These are phyloP conservation scores for Rhabdomys dilectus DNA, from an alignment of 2,113 vertebrate genomes.

Conservation along the genomic window DNA sequence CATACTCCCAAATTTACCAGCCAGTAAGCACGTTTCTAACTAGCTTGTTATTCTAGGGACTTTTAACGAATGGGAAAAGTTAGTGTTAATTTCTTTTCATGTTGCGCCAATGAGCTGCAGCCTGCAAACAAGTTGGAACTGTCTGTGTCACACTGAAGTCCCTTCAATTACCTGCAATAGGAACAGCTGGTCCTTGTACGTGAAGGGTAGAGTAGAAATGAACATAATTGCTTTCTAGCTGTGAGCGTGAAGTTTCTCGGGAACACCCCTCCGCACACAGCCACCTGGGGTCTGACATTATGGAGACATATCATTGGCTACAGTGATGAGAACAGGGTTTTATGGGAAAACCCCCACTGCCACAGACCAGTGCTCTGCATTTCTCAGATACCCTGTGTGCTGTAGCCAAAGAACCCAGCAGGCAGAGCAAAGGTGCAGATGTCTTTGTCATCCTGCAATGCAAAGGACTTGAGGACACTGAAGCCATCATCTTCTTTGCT, in stretches of 20 bases:
- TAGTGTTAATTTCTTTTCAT: conserved; percentile 52
- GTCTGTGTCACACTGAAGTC: conserved; percentile 41
- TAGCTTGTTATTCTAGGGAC: conserved; percentile 15
- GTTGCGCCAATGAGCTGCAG: conserved; percentile 33
- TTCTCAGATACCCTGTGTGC: not conserved
- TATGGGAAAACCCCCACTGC: conserved; percentile 45
- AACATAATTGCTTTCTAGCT: conserved; percentile 67
- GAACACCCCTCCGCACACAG: not conserved
- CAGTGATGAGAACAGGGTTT: conserved; percentile 21
- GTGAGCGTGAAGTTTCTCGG: not conserved
- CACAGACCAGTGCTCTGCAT: not conserved
- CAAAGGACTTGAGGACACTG: not conserved
- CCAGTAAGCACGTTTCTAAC: conserved; percentile 38
- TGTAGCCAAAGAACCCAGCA: conserved; percentile 1
- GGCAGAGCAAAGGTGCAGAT: not conserved
- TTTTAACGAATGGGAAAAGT: conserved; percentile 53
- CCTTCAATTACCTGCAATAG: conserved; percentile 41
- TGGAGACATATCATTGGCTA: conserved; percentile 43
- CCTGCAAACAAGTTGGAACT: conserved; percentile 12
- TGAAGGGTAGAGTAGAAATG: conserved; percentile 45
- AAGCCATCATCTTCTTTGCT: conserved; percentile 45
- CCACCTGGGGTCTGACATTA: not conserved
- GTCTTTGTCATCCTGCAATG: conserved; percentile 17
- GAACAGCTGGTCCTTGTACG: conserved; percentile 28
- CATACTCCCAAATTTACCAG: conserved; percentile 12